phyloP scores from a whole-genome alignment of 1,140 invertebrate genomes.

The Vollenhovia emeryi region DNA sequence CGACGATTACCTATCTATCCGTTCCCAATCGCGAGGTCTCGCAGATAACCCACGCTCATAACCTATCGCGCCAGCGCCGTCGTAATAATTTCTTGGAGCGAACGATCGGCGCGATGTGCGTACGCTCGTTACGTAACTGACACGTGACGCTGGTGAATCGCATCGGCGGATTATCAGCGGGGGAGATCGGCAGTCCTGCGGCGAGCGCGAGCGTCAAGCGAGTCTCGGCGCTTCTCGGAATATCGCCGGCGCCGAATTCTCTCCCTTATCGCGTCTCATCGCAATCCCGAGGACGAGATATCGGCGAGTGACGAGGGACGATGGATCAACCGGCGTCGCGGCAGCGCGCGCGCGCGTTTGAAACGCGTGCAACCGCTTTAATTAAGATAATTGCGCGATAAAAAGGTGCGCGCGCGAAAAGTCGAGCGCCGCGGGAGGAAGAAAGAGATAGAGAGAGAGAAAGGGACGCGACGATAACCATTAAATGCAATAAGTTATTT shows the following conservation, averaged over 20 bases:
- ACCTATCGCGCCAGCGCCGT: slow-evolving; percentile 56
- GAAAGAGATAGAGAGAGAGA: neutral
- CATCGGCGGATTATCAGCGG: slow-evolving; percentile 14
- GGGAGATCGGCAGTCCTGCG: neutral
- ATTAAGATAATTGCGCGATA: slow-evolving; percentile 48
- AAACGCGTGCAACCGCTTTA: neutral
- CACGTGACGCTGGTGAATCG: slow-evolving; percentile 40
- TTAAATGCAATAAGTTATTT: slow-evolving; percentile 60
- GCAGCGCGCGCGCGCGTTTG: neutral
- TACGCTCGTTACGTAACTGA: slow-evolving; percentile 67
- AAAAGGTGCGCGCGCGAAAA: slow-evolving; percentile 2
- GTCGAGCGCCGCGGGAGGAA: slow-evolving; percentile 24
- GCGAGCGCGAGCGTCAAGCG: neutral
- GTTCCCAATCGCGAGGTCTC: slow-evolving; percentile 77
- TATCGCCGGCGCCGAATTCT: neutral
- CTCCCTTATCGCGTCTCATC: neutral
- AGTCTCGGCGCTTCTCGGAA: neutral
- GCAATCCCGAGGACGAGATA: neutral
- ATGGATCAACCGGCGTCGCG: neutral
- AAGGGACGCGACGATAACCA: slow-evolving; percentile 45
- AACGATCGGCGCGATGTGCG: slow-evolving; percentile 20
- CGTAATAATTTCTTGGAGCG: slow-evolving; percentile 16
- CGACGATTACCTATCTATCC: slow-evolving; percentile 76
- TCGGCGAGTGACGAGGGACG: neutral
- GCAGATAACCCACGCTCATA: slow-evolving; percentile 78